phyloP scores from a whole-genome alignment of 2,113 vertebrate species.

The Tyrannus savana region DNA sequence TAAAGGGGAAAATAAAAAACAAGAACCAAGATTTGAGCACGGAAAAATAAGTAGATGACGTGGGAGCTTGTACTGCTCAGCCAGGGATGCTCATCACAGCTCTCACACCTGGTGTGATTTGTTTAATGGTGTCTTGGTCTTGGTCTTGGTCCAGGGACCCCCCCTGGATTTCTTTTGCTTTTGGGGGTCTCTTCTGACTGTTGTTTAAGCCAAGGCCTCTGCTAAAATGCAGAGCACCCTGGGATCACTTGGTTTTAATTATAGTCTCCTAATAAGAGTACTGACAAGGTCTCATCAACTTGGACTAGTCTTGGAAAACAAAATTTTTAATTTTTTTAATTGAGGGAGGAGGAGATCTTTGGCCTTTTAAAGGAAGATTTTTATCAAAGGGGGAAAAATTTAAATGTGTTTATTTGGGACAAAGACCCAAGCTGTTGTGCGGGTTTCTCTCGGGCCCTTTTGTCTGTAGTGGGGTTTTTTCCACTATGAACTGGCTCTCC shows the following conservation, averaged over 20 bases:
- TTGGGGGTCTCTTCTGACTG: neutral
- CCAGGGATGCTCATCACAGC: neutral
- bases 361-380: neutral
- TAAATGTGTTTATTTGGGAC: neutral
- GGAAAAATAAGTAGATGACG: neutral
- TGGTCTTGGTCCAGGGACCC: neutral
- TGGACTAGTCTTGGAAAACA: neutral
- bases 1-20: neutral
- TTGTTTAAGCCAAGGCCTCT: neutral
- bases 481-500: neutral
- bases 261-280: neutral
- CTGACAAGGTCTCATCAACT: neutral
- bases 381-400: neutral
- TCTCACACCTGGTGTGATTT: neutral
- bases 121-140: neutral
- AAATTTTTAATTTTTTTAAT: accelerated
- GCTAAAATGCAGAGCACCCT: neutral
- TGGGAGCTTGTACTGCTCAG: neutral
- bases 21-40: neutral
- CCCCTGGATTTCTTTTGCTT: neutral
- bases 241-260: neutral
- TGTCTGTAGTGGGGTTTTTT: neutral
- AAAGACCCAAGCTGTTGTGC: neutral
- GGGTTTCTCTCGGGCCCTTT: neutral
- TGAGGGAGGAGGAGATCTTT: neutral